Evolutionary conservation across 2,797 vertebrate species (phyloP), one percentile per base, ranked within the genome.

Genomic region (Clarias laeviceps): DNA sequence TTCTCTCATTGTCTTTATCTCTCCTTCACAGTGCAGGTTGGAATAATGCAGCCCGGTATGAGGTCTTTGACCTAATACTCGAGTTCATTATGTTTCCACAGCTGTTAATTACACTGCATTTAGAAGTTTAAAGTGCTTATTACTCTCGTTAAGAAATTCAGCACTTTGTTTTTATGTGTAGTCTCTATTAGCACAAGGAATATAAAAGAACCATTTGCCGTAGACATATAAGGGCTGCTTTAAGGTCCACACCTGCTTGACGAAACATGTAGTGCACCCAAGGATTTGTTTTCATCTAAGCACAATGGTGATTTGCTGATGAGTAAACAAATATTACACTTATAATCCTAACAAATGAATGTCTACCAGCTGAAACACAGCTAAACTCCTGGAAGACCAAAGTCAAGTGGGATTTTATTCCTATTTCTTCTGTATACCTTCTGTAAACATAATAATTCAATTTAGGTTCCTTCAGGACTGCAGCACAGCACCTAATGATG

Each of bases 31-130:
- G n/a, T 34, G 37, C 64, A 34, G 87, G 27, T 66, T 85, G 70
- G 32, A 86, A 82, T 90, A 90, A 89, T 90, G 70, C 50, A 83
- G 50, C 86, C 85, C 85, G n/a, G 83, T 85, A 80, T 84, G 89
- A 82, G 86, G 59, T 84, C 81, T 78, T 85, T 88, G 82, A 79
- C 74, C 65, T 85, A 45, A 78, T 82, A 80, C 77, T 80, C 61
- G 64, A 78, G 80, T 65, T 82, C 73, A 87, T 90, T 85, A 82
- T 82, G 69, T 34, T 50, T 85, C 73, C 68, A 59, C 78, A 82
- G 56, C 73, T 83, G 78, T 84, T 84, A 90, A 90, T 88, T 89
- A 88, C 85, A 29, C 61, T 14, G 32, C 72, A 83, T 80, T 88
- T 84, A 79, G 76, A 54, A 70, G 29, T 57, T 56, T n/a, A 34